These are phyloP conservation scores for Caenorhabditis sp. DNA, from an alignment of 2,888 invertebrate genomes.

Conservation along the genomic window DNA sequence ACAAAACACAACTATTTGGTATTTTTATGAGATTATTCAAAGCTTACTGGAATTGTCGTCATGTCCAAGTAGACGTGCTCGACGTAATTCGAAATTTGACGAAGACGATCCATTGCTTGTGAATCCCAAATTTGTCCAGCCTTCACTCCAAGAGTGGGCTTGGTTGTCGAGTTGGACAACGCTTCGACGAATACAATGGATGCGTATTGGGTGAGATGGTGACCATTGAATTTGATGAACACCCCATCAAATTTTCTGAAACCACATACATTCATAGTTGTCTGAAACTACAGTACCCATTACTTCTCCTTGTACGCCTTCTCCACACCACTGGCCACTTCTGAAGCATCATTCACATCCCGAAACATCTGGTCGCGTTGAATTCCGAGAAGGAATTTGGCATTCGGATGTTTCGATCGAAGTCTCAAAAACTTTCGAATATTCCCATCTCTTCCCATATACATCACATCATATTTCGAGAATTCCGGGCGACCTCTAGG, in stretches of 20 bases:
- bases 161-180: background rate
- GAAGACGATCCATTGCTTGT: slow-evolving; percentile 14
- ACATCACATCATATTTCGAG: slow-evolving; percentile 12
- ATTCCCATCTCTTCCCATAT: slow-evolving; percentile 16
- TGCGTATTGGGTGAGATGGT: slow-evolving; percentile 19
- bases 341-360: slow-evolving; percentile 4
- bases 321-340: slow-evolving; percentile 11
- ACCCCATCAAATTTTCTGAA: slow-evolving; percentile 33
- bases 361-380: slow-evolving; percentile 13
- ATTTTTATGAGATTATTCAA: background rate
- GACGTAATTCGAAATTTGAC: slow-evolving; percentile 11
- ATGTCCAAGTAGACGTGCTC: slow-evolving; percentile 38
- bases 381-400: slow-evolving; percentile 31
- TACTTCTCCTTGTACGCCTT: slow-evolving; percentile 18
- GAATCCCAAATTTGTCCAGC: slow-evolving; percentile 13
- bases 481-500: slow-evolving; percentile 21
- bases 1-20: background rate
- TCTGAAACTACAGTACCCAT: background rate
- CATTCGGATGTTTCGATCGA: slow-evolving; percentile 15
- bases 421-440: slow-evolving; percentile 23
- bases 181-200: slow-evolving; percentile 11
- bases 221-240: slow-evolving; percentile 22
- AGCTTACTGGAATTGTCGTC: slow-evolving; percentile 24
- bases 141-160: slow-evolving; percentile 16
- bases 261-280: background rate